Conservation (phyloP, 2,113 vertebrate genomes). For the Lipophrys pholis region DNA sequence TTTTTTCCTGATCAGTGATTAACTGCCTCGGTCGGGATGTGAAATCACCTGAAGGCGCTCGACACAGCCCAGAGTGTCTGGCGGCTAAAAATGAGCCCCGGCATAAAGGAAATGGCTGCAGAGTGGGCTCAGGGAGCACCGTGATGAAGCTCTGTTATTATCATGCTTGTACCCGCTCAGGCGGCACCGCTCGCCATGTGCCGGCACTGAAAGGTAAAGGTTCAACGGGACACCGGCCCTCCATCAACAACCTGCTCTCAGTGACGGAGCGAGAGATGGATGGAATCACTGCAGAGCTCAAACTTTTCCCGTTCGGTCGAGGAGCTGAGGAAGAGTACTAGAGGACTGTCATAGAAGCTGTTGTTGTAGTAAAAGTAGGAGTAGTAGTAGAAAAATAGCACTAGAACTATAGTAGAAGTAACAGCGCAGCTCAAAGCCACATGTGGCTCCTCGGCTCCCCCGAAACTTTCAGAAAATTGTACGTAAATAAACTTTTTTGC, state of each 20-base stretch:
- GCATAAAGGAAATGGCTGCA: slow-evolving; percentile 54
- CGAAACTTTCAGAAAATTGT: no score
- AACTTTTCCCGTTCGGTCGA: slow-evolving; percentile 46
- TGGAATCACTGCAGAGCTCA: slow-evolving; percentile 26
- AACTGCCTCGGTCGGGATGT: slow-evolving; percentile 70
- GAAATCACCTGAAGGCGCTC: slow-evolving; percentile 70
- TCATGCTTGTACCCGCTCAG: slow-evolving; percentile 51
- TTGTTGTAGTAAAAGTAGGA: no score
- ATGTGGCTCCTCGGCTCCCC: no score
- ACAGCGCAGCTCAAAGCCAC: no score
- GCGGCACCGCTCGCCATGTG: slow-evolving; percentile 47
- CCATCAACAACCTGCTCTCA: slow-evolving; percentile 57
- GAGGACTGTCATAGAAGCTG: no score
- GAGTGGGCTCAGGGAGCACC: slow-evolving; percentile 62
- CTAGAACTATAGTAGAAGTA: no score
- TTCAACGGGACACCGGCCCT: slow-evolving; percentile 39
- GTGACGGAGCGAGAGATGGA: slow-evolving; percentile 18
- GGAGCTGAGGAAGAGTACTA: no score
- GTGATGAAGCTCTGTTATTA: slow-evolving; percentile 63
- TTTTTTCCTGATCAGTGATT: slow-evolving; percentile 77
- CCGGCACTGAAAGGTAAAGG: slow-evolving; percentile 43
- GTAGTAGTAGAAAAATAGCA: no score
- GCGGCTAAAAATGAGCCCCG: slow-evolving; percentile 60
- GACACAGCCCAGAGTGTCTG: slow-evolving; percentile 51
- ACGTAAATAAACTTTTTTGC: no score